These are phyloP conservation scores for Catamblyrhynchus diadema DNA, from an alignment of 2,797 vertebrate species.

Conservation along the genomic window DNA sequence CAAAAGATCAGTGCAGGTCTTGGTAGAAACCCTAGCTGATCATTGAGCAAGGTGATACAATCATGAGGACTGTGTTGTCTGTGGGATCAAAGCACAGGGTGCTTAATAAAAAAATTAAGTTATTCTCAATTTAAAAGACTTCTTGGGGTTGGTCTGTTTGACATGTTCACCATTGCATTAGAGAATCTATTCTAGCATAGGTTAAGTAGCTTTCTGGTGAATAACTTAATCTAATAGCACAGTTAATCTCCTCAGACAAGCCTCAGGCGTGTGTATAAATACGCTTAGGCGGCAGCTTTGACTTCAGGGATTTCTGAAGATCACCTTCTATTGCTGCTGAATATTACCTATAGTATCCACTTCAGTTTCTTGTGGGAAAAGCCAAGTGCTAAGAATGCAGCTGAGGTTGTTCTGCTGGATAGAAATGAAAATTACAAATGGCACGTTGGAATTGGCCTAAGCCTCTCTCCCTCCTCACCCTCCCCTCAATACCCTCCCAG, in stretches of 20 bases:
- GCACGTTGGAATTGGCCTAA: background rate
- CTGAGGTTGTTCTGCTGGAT: background rate
- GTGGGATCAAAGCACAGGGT: background rate
- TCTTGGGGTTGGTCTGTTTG: background rate
- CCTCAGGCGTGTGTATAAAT: background rate
- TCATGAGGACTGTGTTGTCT: background rate
- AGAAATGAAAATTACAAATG: background rate
- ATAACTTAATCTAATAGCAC: conserved; percentile 29
- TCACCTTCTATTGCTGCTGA: background rate
- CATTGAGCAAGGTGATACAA: background rate
- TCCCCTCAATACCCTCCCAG: background rate
- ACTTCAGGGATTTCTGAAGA: background rate
- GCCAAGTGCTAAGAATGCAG: background rate
- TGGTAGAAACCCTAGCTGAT: background rate
- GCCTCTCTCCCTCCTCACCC: background rate
- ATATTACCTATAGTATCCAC: background rate
- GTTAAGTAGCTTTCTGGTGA: conserved; percentile 55
- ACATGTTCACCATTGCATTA: background rate
- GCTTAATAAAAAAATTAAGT: background rate
- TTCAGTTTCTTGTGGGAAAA: background rate
- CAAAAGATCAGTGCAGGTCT: background rate
- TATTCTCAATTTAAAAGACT: background rate
- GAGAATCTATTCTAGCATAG: conserved; percentile 46
- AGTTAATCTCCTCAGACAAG: conserved; percentile 49
- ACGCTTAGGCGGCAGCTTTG: background rate